Evolutionary conservation across 2,888 invertebrate genomes (phyloP).

Genomic region (Tinea trinotella): DNA sequence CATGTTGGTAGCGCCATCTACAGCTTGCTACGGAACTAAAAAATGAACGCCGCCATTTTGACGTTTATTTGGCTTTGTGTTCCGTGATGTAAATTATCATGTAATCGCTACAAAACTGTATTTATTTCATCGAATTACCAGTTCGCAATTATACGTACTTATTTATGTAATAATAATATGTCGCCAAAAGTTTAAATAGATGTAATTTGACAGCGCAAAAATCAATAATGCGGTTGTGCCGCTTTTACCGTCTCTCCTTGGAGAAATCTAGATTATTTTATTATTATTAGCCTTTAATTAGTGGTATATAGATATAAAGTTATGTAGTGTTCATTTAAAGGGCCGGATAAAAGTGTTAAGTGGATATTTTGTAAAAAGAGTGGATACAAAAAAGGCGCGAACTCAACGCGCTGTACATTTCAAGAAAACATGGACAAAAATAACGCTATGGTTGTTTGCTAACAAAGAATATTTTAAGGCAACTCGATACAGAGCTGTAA

Average conservation of each 20-base stretch:
- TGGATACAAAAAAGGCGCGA: slow-evolving; percentile 60
- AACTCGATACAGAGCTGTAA: no score
- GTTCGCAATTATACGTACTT: slow-evolving; percentile 29
- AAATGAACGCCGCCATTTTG: slow-evolving; percentile 65
- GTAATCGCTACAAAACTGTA: slow-evolving; percentile 39
- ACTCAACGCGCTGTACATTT: slow-evolving; percentile 34
- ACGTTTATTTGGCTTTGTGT: slow-evolving; percentile 73
- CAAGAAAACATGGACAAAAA: slow-evolving; percentile 1
- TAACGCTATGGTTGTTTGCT: slow-evolving; percentile 7
- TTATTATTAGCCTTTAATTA: slow-evolving; percentile 30
- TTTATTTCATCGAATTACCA: slow-evolving; percentile 33
- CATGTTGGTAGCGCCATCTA: not conserved
- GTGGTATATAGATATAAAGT: slow-evolving; percentile 22
- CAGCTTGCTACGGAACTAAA: not conserved
- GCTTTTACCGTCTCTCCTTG: slow-evolving; percentile 54
- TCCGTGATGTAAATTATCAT: slow-evolving; percentile 44
- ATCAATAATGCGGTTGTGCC: slow-evolving; percentile 61
- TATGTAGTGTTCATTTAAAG: not conserved
- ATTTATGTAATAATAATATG: slow-evolving; percentile 31
- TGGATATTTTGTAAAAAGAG: slow-evolving; percentile 26
- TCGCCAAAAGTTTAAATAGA: slow-evolving; percentile 24
- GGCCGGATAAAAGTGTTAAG: slow-evolving; percentile 1
- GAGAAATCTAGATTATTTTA: slow-evolving; percentile 31
- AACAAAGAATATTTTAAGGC: slow-evolving; percentile 6
- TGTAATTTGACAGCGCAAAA: slow-evolving; percentile 43